phyloP scores from a whole-genome alignment of 1,140 invertebrate species.

The Dinothrombium tinctorium region DNA sequence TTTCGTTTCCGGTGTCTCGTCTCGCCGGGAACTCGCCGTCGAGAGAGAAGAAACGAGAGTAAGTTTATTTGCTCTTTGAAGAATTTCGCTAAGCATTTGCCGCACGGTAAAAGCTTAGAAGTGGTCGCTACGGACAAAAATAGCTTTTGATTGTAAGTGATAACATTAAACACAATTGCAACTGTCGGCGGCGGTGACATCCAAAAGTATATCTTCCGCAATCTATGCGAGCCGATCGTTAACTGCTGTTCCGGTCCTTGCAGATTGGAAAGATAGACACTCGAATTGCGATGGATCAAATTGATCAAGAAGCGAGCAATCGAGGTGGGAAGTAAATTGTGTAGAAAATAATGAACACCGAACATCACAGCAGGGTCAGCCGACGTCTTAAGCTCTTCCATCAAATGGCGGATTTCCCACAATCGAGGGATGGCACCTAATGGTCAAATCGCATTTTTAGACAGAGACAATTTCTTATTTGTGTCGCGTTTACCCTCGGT shows the following conservation, averaged over 20 bases:
- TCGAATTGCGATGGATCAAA: slow-evolving; percentile 17
- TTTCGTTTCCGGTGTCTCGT: slow-evolving; percentile 14
- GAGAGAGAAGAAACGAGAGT: slow-evolving; percentile 24
- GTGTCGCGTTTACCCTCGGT: slow-evolving; percentile 21
- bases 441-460: neutral
- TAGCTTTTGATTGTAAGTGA: slow-evolving; percentile 22
- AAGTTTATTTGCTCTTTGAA: slow-evolving; percentile 22
- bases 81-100: neutral
- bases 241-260: slow-evolving; percentile 25
- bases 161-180: slow-evolving; percentile 26
- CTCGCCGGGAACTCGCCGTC: slow-evolving; percentile 28
- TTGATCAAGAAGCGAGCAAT: slow-evolving; percentile 16
- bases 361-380: slow-evolving; percentile 29
- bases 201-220: slow-evolving; percentile 26
- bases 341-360: slow-evolving; percentile 23
- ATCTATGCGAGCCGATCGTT: slow-evolving; percentile 21
- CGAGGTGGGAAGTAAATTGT: slow-evolving; percentile 18
- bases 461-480: neutral
- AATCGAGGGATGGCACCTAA: slow-evolving; percentile 31
- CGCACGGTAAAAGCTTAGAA: slow-evolving; percentile 6
- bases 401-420: slow-evolving; percentile 27
- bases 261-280: slow-evolving; percentile 25
- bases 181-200: slow-evolving; percentile 24
- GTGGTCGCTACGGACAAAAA: slow-evolving; percentile 1
- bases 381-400: slow-evolving; percentile 27